Evolutionary conservation across 2,888 invertebrate genomes (phyloP).

Genomic region (Agapetus fuscipes): DNA sequence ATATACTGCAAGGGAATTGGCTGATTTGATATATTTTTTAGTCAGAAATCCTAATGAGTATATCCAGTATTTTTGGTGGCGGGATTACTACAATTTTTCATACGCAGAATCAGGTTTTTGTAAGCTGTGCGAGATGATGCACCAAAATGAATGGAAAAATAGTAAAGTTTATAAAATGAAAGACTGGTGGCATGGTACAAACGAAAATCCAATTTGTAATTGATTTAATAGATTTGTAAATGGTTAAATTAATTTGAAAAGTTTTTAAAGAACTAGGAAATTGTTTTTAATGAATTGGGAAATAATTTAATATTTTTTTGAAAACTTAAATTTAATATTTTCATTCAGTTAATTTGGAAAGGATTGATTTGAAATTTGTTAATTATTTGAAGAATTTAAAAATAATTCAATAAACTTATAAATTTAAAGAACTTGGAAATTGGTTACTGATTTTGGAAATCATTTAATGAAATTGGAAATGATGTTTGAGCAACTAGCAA

Average conservation of each 20-base stretch:
- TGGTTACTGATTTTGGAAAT: too few relatives aligned
- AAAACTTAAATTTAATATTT: too few relatives aligned
- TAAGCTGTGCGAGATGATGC: not conserved
- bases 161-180: constrained; percentile 4
- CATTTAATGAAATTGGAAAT: too few relatives aligned
- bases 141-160: not conserved
- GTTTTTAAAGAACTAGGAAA: too few relatives aligned
- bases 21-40: constrained; percentile 43
- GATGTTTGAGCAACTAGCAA: too few relatives aligned
- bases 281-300: too few relatives aligned
- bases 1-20: constrained; percentile 46
- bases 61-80: constrained; percentile 57
- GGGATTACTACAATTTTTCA: constrained; percentile 31
- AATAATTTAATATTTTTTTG: too few relatives aligned
- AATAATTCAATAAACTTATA: too few relatives aligned
- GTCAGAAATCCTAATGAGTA: constrained; percentile 46
- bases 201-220: not conserved
- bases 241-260: not conserved
- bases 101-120: not conserved
- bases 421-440: too few relatives aligned
- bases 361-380: too few relatives aligned
- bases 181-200: constrained; percentile 3
- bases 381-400: too few relatives aligned
- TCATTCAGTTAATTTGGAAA: too few relatives aligned
- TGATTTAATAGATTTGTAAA: not conserved